phyloP scores from a whole-genome alignment of 2,113 vertebrate genomes.

The Craseonycteris thonglongyai region DNA sequence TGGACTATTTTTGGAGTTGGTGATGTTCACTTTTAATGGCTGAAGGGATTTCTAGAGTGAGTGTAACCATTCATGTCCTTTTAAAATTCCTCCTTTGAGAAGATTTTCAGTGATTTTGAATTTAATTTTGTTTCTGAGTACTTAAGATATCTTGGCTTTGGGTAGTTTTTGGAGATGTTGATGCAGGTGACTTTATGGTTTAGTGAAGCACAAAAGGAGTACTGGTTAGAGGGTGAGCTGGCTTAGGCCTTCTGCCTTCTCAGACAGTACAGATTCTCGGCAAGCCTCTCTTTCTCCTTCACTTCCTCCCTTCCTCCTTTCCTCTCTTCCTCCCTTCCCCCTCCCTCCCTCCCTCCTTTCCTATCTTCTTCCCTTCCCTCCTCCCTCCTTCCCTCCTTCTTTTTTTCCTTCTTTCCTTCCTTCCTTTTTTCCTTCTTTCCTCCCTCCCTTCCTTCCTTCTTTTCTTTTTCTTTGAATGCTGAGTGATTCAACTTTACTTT shows the following conservation, averaged over 20 bases:
- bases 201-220: background rate
- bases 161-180: background rate
- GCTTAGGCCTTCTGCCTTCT: background rate
- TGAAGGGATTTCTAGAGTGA: background rate
- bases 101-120: background rate
- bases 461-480: background rate
- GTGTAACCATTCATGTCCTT: background rate
- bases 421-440: background rate
- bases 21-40: conserved; percentile 10
- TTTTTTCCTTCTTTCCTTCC: too few species aligned
- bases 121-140: background rate
- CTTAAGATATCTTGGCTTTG: background rate
- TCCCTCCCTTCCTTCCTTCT: background rate
- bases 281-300: background rate
- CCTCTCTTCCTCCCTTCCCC: too few species aligned
- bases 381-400: too few species aligned
- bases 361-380: too few species aligned
- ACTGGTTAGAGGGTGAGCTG: background rate
- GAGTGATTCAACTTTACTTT: background rate
- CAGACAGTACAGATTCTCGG: background rate
- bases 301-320: too few species aligned
- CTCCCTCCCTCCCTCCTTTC: too few species aligned
- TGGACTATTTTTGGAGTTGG: background rate
- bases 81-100: background rate
- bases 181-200: background rate